These are phyloP conservation scores for Lutjanus campechanus DNA, from an alignment of 2,797 vertebrate species.

Conservation along the genomic window DNA sequence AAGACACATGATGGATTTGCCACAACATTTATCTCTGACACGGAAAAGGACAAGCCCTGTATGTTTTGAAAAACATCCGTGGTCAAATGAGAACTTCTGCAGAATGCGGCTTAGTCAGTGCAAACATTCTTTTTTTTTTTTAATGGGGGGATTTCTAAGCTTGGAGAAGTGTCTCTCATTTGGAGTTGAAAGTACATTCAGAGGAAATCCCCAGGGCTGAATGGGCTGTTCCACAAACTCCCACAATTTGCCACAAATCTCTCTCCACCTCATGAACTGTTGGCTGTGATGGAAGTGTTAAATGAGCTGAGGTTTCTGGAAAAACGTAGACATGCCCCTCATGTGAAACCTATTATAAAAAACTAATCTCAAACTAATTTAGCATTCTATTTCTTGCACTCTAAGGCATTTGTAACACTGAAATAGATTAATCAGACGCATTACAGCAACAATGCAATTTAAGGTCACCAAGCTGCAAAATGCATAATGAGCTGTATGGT, in stretches of 20 bases:
- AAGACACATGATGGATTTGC: constrained; percentile 81
- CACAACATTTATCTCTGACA: constrained; percentile 65
- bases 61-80: constrained; percentile 61
- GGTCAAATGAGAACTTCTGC: constrained; percentile 56
- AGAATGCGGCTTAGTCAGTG: constrained; percentile 10
- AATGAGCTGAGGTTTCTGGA: constrained; percentile 65
- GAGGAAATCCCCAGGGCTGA: constrained; percentile 54
- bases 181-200: constrained; percentile 52
- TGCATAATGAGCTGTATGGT: constrained; percentile 67
- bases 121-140: constrained; percentile 18
- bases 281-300: constrained; percentile 69
- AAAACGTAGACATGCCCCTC: constrained; percentile 53
- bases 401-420: constrained; percentile 58
- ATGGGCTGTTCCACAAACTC: constrained; percentile 55
- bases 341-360: constrained; percentile 74
- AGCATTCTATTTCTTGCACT: constrained; percentile 67
- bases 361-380: constrained; percentile 75
- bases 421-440: constrained; percentile 74
- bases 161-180: constrained; percentile 51
- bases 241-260: constrained; percentile 62
- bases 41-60: constrained; percentile 58
- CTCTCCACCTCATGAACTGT: constrained; percentile 55
- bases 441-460: constrained; percentile 73
- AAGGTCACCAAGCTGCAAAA: constrained; percentile 67
- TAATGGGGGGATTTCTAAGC: constrained; percentile 35